Evolutionary conservation across 2,888 invertebrate species (phyloP).

Genomic region (Anodontia alba): DNA sequence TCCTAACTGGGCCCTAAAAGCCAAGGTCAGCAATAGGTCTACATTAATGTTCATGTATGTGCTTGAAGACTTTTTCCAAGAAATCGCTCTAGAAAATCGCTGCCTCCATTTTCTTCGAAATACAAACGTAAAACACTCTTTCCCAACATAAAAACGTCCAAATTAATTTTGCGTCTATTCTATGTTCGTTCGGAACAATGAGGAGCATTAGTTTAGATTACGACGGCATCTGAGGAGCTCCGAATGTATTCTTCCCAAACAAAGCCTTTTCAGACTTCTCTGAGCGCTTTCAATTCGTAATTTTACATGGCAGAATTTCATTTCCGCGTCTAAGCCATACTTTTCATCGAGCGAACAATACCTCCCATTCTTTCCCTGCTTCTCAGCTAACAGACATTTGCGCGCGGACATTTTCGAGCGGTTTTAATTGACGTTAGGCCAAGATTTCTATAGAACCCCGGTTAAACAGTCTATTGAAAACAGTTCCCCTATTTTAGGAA

Average conservation of each 20-base stretch:
- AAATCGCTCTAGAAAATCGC: no score
- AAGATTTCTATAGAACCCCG: constrained; percentile 10
- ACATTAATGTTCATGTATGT: no score
- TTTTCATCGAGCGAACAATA: constrained; percentile 12
- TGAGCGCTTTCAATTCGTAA: constrained; percentile 18
- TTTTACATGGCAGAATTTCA: constrained; percentile 20
- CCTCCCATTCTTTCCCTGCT: constrained; percentile 2
- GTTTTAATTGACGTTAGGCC: constrained; percentile 20
- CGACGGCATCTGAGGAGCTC: constrained; percentile 8
- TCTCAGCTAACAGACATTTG: constrained; percentile 11
- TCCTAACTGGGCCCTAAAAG: no score
- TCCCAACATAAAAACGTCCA: neutral
- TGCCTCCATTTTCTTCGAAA: no score
- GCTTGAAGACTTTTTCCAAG: no score
- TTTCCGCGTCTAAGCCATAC: constrained; percentile 18
- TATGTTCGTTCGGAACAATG: neutral
- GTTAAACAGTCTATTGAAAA: constrained; percentile 14
- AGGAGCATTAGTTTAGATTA: neutral
- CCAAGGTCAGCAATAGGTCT: no score
- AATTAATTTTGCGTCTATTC: neutral
- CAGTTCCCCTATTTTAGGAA: constrained; percentile 10
- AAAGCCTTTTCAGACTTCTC: constrained; percentile 5
- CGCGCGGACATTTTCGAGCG: constrained; percentile 18
- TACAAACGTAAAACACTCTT: no score
- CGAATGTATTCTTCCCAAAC: constrained; percentile 12